Conservation (phyloP, 2,888 invertebrate species). For the Idaea biselata region DNA sequence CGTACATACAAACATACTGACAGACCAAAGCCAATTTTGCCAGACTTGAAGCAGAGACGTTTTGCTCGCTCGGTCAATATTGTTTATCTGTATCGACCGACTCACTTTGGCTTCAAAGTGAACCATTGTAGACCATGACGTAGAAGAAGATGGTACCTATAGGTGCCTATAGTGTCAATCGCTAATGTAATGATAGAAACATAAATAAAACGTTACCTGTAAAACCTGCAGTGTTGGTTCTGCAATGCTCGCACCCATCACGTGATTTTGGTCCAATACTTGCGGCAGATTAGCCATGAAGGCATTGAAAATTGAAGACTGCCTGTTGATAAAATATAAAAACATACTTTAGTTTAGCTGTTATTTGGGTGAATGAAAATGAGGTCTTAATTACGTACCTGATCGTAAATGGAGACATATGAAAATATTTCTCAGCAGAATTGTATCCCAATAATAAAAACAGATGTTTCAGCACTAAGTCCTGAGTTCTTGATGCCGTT, state of each 20-base stretch:
- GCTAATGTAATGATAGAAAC: background rate
- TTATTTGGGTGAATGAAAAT: background rate
- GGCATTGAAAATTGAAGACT: conserved; percentile 96
- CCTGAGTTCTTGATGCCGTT: conserved; percentile 87
- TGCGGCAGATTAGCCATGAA: conserved; percentile 96
- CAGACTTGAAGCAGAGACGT: no score
- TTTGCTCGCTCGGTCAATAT: no score
- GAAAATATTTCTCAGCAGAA: conserved; percentile 93
- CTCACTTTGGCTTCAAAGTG: no score
- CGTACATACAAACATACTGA: no score
- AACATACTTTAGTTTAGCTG: background rate
- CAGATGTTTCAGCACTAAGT: conserved; percentile 93
- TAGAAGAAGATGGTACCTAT: no score
- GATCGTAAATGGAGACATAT: conserved; percentile 92
- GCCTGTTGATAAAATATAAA: conserved; percentile 68
- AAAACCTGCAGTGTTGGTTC: conserved; percentile 86
- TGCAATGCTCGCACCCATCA: conserved; percentile 93
- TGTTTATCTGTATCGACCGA: no score
- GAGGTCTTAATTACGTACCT: conserved; percentile 74
- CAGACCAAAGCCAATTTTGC: no score
- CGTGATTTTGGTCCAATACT: conserved; percentile 96
- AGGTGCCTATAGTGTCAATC: background rate
- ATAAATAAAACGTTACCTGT: conserved; percentile 43
- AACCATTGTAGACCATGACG: no score
- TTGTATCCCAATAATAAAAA: conserved; percentile 96